Conservation (phyloP, 2,888 invertebrate species). For the Barypeithes pellucidus region DNA sequence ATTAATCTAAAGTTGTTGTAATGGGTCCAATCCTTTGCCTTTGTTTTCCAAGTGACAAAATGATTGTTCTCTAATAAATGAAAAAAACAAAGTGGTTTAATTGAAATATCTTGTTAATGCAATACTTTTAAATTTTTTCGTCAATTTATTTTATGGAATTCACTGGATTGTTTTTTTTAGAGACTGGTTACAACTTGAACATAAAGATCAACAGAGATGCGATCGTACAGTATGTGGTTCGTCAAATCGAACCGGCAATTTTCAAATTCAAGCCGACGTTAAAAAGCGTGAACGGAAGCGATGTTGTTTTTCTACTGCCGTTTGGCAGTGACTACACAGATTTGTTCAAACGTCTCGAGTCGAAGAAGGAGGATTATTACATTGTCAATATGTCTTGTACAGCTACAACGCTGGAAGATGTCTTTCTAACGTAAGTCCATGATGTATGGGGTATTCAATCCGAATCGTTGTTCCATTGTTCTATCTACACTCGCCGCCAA, state of each 20-base stretch:
- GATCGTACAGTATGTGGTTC: conserved; percentile 32
- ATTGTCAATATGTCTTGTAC: conserved; percentile 87
- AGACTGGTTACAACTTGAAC: conserved; percentile 81
- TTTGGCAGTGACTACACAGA: conserved; percentile 73
- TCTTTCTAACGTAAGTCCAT: conserved; percentile 85
- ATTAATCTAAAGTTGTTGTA: too few species aligned
- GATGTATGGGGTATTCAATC: too few species aligned
- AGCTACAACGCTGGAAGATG: conserved; percentile 93
- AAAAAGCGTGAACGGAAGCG: conserved; percentile 65
- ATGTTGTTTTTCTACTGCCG: conserved; percentile 74
- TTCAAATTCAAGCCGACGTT: conserved; percentile 56
- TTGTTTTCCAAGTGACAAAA: too few species aligned
- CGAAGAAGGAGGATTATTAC: conserved; percentile 74
- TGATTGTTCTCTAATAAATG: too few species aligned
- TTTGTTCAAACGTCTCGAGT: conserved; percentile 79
- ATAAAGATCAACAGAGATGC: conserved; percentile 70
- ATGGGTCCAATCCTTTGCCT: too few species aligned
- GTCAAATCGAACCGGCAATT: conserved; percentile 61
- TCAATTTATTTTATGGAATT: too few species aligned
- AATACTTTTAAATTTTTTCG: too few species aligned
- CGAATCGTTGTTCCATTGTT: too few species aligned
- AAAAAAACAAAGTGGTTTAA: too few species aligned
- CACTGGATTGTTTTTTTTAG: conserved; percentile 68
- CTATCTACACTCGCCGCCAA: too few species aligned
- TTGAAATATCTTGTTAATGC: too few species aligned